Evolutionary conservation across 2,888 invertebrate species (phyloP).

Genomic region (Scaptomyza polygonia): DNA sequence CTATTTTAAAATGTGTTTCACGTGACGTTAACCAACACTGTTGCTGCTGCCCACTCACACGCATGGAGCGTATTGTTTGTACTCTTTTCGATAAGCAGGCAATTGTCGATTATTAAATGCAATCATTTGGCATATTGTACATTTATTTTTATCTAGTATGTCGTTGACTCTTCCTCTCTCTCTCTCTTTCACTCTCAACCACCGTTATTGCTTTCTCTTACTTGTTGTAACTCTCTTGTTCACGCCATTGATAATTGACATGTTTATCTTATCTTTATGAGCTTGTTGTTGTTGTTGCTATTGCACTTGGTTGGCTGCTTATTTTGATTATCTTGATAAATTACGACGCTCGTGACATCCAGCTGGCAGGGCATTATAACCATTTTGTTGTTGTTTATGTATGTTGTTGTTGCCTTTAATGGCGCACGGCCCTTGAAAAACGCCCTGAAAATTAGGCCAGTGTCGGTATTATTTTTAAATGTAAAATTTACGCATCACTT

Average conservation of each 20-base stretch:
- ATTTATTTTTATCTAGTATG: conserved; percentile 15
- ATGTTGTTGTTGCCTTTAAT: conserved; percentile 16
- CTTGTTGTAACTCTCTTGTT: conserved; percentile 3
- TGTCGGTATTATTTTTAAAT: conserved; percentile 57
- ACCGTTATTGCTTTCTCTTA: neutral
- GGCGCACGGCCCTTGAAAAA: conserved; percentile 50
- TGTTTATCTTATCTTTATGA: conserved; percentile 76
- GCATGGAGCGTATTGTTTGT: neutral
- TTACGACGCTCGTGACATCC: conserved; percentile 71
- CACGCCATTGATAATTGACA: conserved; percentile 61
- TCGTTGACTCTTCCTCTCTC: conserved; percentile 8
- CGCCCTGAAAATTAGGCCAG: conserved; percentile 52
- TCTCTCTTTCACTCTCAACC: neutral
- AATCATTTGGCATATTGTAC: conserved; percentile 44
- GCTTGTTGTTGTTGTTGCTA: conserved; percentile 45
- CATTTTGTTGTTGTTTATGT: conserved; percentile 17
- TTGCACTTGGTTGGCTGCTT: conserved; percentile 55
- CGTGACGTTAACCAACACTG: conserved; percentile 5
- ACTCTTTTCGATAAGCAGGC: conserved; percentile 20
- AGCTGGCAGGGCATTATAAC: conserved; percentile 36
- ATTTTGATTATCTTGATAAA: conserved; percentile 77
- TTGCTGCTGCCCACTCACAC: neutral
- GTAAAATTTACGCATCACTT: conserved; percentile 60
- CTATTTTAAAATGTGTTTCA: neutral
- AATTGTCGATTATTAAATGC: conserved; percentile 63